Percentiles rank a stretch among this genome's conserved stretches.
Conservation (phyloP, 2,888 invertebrate species). For the Diplazon laetatorius region DNA sequence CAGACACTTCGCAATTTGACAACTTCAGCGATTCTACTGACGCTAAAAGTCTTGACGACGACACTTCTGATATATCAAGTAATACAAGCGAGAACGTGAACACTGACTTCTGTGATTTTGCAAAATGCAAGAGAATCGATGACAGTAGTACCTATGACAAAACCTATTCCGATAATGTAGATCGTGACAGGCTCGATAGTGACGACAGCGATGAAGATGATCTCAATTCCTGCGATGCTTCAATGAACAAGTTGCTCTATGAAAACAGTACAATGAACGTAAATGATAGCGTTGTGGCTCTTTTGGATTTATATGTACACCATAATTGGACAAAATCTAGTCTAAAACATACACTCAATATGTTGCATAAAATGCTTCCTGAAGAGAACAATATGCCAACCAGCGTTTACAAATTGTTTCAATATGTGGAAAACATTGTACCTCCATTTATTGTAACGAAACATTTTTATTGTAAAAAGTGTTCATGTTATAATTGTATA, state of each 20-base stretch:
- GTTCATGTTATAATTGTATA: constrained; percentile 30
- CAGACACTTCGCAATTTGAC: neutral
- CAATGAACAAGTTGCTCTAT: constrained; percentile 29
- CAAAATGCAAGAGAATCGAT: neutral
- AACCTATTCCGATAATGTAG: constrained; percentile 1
- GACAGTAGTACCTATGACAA: neutral
- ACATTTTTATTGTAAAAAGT: constrained; percentile 52
- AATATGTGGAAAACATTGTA: constrained; percentile 37
- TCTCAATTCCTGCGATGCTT: neutral
- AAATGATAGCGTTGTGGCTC: constrained; percentile 33
- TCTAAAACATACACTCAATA: no score
- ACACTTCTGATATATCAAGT: neutral
- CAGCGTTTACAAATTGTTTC: constrained; percentile 45
- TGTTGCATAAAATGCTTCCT: constrained; percentile 51
- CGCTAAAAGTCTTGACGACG: neutral
- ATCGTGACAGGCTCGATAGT: constrained; percentile 5
- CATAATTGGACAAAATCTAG: constrained; percentile 46
- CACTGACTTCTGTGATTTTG: constrained; percentile 5
- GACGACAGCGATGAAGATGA: constrained; percentile 3
- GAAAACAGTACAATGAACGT: constrained; percentile 43
- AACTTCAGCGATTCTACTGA: constrained; percentile 9
- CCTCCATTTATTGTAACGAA: constrained; percentile 37
- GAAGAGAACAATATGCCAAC: constrained; percentile 40
- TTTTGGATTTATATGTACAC: constrained; percentile 49
- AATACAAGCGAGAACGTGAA: constrained; percentile 2